These are phyloP conservation scores for Danio tinwini DNA, from an alignment of 2,797 vertebrate genomes.

Conservation along the genomic window DNA sequence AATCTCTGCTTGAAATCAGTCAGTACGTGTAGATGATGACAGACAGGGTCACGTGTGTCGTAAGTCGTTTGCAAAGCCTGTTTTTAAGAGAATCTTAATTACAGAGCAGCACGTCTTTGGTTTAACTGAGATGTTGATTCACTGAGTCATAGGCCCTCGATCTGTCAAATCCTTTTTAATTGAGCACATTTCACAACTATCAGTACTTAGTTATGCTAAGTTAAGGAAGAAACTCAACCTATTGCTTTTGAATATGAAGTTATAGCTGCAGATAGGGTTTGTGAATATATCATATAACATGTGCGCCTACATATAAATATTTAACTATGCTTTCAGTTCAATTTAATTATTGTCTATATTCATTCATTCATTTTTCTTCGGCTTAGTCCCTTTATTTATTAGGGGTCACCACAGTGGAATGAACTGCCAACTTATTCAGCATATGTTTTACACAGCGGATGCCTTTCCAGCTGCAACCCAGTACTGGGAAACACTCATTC, in stretches of 20 bases:
- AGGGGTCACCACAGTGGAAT: no score
- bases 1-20: background rate
- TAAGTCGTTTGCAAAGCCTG: slow-evolving; percentile 3
- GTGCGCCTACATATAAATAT: no score
- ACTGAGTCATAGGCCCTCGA: slow-evolving; percentile 22
- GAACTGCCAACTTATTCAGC: no score
- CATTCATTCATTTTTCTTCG: no score
- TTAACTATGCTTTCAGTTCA: no score
- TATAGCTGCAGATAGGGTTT: background rate
- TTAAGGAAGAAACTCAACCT: background rate
- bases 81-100: slow-evolving; percentile 20
- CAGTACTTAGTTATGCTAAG: no score
- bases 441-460: no score
- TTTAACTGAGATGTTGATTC: slow-evolving; percentile 23
- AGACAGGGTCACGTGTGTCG: background rate
- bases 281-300: no score
- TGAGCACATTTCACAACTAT: background rate
- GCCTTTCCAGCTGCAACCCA: no score
- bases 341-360: no score
- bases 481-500: no score
- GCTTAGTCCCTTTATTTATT: no score
- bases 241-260: background rate
- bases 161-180: slow-evolving; percentile 15
- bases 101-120: slow-evolving; percentile 9
- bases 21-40: background rate